A percentile compares a stretch with the other conserved stretches of the same genome.
phyloP scores from a whole-genome alignment of 2,797 vertebrate genomes.

The Chanos chanos region DNA sequence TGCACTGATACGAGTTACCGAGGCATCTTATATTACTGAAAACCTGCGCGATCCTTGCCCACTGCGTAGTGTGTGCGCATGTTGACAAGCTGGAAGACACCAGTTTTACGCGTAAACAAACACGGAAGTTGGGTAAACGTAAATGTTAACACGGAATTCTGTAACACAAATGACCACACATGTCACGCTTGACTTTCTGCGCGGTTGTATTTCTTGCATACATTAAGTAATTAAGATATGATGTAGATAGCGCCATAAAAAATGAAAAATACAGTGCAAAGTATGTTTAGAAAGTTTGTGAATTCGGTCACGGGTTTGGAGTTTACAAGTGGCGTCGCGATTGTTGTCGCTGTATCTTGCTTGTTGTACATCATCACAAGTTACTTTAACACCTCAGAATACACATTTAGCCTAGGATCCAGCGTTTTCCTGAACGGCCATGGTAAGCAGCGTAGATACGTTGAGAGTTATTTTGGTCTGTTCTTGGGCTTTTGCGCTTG shows the following conservation, averaged over 20 bases:
- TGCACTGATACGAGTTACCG: too few relatives aligned
- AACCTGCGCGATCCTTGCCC: too few relatives aligned
- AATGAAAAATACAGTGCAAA: conserved; percentile 5
- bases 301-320: conserved; percentile 12
- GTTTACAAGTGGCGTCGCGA: conserved; percentile 32
- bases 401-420: conserved; percentile 38
- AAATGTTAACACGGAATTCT: too few relatives aligned
- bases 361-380: conserved; percentile 27
- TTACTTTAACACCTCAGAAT: conserved; percentile 1
- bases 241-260: neutral
- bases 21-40: too few relatives aligned
- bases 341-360: conserved; percentile 19
- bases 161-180: too few relatives aligned
- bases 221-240: too few relatives aligned
- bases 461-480: neutral
- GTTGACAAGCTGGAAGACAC: too few relatives aligned
- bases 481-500: neutral
- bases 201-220: too few relatives aligned
- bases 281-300: conserved; percentile 15
- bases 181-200: too few relatives aligned
- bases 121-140: too few relatives aligned
- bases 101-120: too few relatives aligned
- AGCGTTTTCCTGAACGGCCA: conserved; percentile 34
- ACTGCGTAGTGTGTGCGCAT: too few relatives aligned
- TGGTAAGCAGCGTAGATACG: conserved; percentile 36